A percentile compares a stretch with the other conserved stretches of the same genome.
Evolutionary conservation across 2,797 vertebrate species (phyloP).

Genomic region (Peromyscus melanophrys): DNA sequence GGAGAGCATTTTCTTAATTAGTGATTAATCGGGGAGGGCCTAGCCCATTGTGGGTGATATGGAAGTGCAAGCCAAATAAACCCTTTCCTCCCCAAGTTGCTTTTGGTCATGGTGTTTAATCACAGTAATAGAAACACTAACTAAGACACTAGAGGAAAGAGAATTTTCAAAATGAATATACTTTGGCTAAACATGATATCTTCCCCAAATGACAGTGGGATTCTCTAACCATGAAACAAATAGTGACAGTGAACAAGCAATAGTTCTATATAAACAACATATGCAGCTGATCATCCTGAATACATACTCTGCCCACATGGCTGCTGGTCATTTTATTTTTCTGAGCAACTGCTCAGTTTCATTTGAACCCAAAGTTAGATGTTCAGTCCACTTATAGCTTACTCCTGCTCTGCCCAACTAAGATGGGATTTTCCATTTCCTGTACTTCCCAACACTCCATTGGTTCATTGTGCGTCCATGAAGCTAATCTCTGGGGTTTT

Average conservation of each 20-base stretch:
- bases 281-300: neutral
- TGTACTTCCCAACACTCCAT: neutral
- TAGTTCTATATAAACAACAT: neutral
- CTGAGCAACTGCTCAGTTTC: neutral
- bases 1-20: neutral
- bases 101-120: neutral
- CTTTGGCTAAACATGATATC: slow-evolving; percentile 21
- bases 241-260: neutral
- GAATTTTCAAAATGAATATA: slow-evolving; percentile 39
- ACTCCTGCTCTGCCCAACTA: neutral
- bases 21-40: neutral
- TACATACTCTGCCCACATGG: neutral
- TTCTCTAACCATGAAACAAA: slow-evolving; percentile 31
- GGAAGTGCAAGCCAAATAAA: neutral
- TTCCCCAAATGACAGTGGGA: neutral
- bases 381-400: neutral
- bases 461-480: neutral
- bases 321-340: neutral
- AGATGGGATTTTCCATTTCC: neutral
- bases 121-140: neutral
- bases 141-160: neutral
- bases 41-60: neutral
- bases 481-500: neutral
- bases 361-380: neutral
- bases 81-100: neutral